Evolutionary conservation across 2,797 vertebrate species (phyloP).

Genomic region (Neosilurus mollespiculum): DNA sequence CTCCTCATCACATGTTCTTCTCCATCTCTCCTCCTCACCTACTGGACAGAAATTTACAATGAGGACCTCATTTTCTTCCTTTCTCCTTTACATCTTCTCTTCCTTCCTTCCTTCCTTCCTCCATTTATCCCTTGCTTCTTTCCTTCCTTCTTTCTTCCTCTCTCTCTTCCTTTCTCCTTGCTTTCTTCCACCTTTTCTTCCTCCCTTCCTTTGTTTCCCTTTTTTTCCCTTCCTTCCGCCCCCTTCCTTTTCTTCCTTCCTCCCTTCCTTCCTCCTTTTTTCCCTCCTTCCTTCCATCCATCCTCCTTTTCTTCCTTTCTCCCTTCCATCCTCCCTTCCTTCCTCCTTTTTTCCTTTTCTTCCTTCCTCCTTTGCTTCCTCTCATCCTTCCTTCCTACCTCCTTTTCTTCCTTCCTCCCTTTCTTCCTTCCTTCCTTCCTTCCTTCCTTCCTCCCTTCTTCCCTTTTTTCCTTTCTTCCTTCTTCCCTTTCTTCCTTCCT

Average conservation of each 20-base stretch:
- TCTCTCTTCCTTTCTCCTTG: neutral
- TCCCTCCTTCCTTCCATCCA: no score
- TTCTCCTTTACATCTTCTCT: constrained; percentile 30
- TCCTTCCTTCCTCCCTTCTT: constrained; percentile 5
- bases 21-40: constrained; percentile 3
- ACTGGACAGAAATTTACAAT: constrained; percentile 8
- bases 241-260: no score
- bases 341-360: constrained; percentile 21
- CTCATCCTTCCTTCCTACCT: neutral
- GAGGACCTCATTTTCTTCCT: constrained; percentile 1
- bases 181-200: no score
- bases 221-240: no score
- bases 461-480: constrained; percentile 8
- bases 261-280: no score
- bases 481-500: neutral
- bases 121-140: constrained; percentile 1
- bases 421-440: neutral
- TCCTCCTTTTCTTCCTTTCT: constrained; percentile 25
- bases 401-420: neutral
- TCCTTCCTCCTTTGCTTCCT: neutral
- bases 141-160: constrained; percentile 53
- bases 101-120: constrained; percentile 3
- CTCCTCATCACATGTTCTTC: constrained; percentile 17
- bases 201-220: no score
- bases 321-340: neutral